Evolutionary conservation across 2,888 invertebrate species (phyloP).

Genomic region (Calephelis perditalis): DNA sequence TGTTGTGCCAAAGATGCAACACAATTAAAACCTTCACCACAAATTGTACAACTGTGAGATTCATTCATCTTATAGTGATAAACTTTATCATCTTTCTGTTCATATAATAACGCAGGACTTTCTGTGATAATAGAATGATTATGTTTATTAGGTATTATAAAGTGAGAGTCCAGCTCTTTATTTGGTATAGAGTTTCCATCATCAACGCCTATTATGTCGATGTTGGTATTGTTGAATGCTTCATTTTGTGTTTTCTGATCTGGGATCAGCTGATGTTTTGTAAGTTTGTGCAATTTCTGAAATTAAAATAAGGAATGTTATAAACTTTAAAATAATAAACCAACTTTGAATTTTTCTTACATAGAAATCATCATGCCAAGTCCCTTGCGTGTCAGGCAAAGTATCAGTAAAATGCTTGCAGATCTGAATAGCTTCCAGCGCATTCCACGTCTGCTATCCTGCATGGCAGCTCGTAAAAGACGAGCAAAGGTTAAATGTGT

Average conservation of each 20-base stretch:
- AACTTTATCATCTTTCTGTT: constrained; percentile 14
- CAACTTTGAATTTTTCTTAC: too few species aligned
- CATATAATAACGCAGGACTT: constrained; percentile 18
- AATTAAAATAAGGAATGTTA: constrained; percentile 31
- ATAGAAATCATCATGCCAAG: too few species aligned
- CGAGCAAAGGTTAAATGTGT: too few species aligned
- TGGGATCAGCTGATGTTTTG: constrained; percentile 52
- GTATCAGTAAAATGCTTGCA: too few species aligned
- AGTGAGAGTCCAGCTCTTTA: constrained; percentile 30
- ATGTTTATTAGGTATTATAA: not conserved
- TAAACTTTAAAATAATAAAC: too few species aligned
- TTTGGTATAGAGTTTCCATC: constrained; percentile 44
- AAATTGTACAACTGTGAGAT: constrained; percentile 47
- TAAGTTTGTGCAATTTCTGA: constrained; percentile 62
- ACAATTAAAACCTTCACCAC: constrained; percentile 55
- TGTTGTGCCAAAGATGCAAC: constrained; percentile 52
- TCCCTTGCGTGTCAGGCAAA: too few species aligned
- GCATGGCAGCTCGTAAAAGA: too few species aligned
- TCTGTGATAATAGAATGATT: constrained; percentile 32
- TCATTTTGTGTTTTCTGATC: constrained; percentile 43
- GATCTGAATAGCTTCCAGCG: too few species aligned
- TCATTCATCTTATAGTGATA: constrained; percentile 30
- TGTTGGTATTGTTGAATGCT: constrained; percentile 42
- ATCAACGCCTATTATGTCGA: constrained; percentile 61
- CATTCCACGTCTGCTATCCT: too few species aligned